A percentile compares a stretch with the other conserved stretches of the same genome.
Conservation (phyloP, 2,888 invertebrate genomes). For the Bellardia pandia region DNA sequence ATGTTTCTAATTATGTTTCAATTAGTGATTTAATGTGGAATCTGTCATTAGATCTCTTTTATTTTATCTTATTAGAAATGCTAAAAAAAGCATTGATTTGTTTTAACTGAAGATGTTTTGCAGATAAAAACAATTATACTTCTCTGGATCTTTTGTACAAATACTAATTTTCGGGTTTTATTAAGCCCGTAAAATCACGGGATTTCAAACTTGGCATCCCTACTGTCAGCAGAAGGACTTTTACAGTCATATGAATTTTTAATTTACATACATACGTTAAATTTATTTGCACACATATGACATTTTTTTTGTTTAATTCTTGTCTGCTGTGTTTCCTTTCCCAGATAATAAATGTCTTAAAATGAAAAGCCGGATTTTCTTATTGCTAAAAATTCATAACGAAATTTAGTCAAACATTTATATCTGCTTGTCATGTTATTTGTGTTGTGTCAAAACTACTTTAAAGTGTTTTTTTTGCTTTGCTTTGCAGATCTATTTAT, state of each 20-base stretch:
- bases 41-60: too few species aligned
- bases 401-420: conserved; percentile 25
- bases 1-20: too few species aligned
- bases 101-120: too few species aligned
- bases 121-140: too few species aligned
- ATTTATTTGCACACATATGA: not conserved
- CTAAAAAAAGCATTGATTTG: too few species aligned
- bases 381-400: conserved; percentile 2
- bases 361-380: not conserved
- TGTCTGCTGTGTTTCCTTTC: not conserved
- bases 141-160: too few species aligned
- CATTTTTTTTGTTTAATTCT: not conserved
- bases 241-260: not conserved
- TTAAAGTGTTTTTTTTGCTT: not conserved
- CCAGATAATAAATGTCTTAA: conserved; percentile 9
- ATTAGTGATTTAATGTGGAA: too few species aligned
- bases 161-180: too few species aligned
- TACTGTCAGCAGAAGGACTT: too few species aligned
- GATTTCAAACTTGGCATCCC: too few species aligned
- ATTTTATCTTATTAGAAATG: too few species aligned
- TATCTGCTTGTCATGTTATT: conserved; percentile 19
- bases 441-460: conserved; percentile 34
- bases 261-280: not conserved
- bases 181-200: too few species aligned
- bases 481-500: conserved; percentile 20